A percentile compares a stretch with the other conserved stretches of the same genome.
These are phyloP conservation scores for Hoplostethus atlanticus DNA, from an alignment of 2,797 vertebrate genomes.

Conservation along the genomic window DNA sequence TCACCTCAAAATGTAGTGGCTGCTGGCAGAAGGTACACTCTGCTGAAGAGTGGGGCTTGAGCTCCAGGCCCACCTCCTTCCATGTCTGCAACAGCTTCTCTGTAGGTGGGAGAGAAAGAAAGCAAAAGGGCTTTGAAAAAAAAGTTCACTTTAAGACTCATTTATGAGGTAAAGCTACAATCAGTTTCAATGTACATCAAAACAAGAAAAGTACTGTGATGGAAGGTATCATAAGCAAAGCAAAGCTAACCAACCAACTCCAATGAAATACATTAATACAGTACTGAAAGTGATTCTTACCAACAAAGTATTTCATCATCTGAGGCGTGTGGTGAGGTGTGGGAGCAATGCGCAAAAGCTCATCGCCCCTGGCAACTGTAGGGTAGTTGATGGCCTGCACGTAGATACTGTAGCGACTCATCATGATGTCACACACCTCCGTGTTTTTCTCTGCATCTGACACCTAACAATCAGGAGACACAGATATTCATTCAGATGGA, in stretches of 20 bases:
- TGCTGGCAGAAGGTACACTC: constrained; percentile 95
- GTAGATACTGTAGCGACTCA: constrained; percentile 95
- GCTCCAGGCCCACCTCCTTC: constrained; percentile 90
- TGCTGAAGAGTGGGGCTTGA: constrained; percentile 91
- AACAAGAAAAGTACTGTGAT: no score
- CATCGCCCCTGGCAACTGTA: constrained; percentile 93
- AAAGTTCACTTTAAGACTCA: neutral
- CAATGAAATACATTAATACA: neutral
- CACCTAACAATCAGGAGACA: constrained; percentile 80
- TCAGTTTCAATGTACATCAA: neutral
- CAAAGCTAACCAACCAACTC: neutral
- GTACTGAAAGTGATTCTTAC: constrained; percentile 79
- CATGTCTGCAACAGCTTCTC: constrained; percentile 91
- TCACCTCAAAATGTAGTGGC: constrained; percentile 94
- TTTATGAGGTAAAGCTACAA: neutral
- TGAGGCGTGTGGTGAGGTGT: constrained; percentile 96
- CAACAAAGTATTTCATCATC: constrained; percentile 97
- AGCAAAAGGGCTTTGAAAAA: neutral
- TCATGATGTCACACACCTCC: constrained; percentile 92
- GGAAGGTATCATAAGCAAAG: no score
- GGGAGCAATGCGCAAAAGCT: constrained; percentile 94
- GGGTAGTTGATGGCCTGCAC: constrained; percentile 99
- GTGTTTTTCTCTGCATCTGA: constrained; percentile 95
- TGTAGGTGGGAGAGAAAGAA: constrained; percentile 63
- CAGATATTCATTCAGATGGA: neutral